Evolutionary conservation across 2,888 invertebrate species (phyloP).

Genomic region (Cenopis cana): DNA sequence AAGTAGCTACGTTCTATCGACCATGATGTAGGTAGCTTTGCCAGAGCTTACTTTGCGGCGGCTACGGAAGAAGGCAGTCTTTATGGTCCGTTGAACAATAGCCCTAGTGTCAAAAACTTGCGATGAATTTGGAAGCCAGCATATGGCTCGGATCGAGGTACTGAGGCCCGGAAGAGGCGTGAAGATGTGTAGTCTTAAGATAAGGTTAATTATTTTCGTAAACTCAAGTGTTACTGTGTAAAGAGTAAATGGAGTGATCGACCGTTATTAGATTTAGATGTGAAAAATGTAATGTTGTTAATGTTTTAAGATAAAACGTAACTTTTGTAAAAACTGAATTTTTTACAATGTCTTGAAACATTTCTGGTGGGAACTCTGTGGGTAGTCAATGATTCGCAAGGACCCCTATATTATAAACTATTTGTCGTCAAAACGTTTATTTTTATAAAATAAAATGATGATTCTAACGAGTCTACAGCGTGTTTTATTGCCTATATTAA

Average conservation of each 20-base stretch:
- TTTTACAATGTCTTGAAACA: slow-evolving; percentile 90
- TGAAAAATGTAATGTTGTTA: slow-evolving; percentile 85
- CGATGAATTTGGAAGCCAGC: slow-evolving; percentile 1
- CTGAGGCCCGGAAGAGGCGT: slow-evolving; percentile 8
- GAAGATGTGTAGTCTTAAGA: slow-evolving; percentile 25
- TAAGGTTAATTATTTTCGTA: slow-evolving; percentile 68
- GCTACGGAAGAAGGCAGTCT: neutral
- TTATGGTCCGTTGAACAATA: neutral
- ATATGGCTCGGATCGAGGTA: slow-evolving; percentile 1
- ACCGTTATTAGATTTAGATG: slow-evolving; percentile 84
- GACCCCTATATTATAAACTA: slow-evolving; percentile 85
- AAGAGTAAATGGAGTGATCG: slow-evolving; percentile 72
- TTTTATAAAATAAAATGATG: slow-evolving; percentile 85
- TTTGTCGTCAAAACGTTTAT: slow-evolving; percentile 86
- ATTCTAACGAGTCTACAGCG: slow-evolving; percentile 66
- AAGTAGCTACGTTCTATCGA: neutral
- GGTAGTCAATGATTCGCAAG: slow-evolving; percentile 77
- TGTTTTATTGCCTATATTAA: slow-evolving; percentile 43
- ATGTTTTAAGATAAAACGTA: slow-evolving; percentile 87
- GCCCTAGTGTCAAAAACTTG: neutral
- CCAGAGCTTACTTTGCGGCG: slow-evolving; percentile 30
- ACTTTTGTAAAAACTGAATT: slow-evolving; percentile 89
- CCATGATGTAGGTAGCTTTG: slow-evolving; percentile 12
- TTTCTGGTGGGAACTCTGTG: slow-evolving; percentile 79
- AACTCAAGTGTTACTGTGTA: slow-evolving; percentile 71